These are phyloP conservation scores for Lagodon rhomboides DNA, from an alignment of 2,797 vertebrate species.

Conservation along the genomic window DNA sequence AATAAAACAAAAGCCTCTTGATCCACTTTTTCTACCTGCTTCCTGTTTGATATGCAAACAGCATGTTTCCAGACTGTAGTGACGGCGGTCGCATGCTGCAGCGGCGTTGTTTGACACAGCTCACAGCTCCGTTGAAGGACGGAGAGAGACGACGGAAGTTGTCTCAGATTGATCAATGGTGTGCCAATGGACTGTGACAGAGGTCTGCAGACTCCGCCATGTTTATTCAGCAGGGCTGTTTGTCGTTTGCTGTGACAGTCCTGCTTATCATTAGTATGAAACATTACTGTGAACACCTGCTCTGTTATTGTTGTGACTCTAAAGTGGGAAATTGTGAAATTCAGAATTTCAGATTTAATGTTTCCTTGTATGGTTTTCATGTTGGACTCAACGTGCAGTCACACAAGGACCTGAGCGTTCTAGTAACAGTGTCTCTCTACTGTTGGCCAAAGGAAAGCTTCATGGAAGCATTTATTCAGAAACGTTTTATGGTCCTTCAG, in stretches of 20 bases:
- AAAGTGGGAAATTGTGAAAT: neutral
- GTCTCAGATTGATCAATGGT: conserved; percentile 34
- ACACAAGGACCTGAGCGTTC: neutral
- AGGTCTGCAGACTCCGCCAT: neutral
- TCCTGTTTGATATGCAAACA: conserved; percentile 16
- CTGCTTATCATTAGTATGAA: conserved; percentile 9
- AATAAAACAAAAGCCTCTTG: neutral
- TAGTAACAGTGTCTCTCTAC: neutral
- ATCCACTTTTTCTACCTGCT: conserved; percentile 2
- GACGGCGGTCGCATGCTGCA: conserved; percentile 1
- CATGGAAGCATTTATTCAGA: too few species aligned
- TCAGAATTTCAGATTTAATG: neutral
- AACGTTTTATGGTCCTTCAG: neutral
- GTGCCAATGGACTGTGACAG: conserved; percentile 38
- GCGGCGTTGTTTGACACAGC: conserved; percentile 13
- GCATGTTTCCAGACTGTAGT: neutral
- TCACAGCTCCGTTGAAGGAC: conserved; percentile 25
- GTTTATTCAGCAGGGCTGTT: conserved; percentile 18
- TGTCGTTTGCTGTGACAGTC: conserved; percentile 27
- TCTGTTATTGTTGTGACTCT: neutral
- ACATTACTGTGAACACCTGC: neutral
- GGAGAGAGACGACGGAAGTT: neutral
- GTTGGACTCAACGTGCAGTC: neutral
- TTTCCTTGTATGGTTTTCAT: neutral
- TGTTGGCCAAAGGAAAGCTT: too few species aligned